A percentile compares a stretch with the other conserved stretches of the same genome.
Conservation (phyloP, 1,140 invertebrate species). For the Drosophila miranda region DNA sequence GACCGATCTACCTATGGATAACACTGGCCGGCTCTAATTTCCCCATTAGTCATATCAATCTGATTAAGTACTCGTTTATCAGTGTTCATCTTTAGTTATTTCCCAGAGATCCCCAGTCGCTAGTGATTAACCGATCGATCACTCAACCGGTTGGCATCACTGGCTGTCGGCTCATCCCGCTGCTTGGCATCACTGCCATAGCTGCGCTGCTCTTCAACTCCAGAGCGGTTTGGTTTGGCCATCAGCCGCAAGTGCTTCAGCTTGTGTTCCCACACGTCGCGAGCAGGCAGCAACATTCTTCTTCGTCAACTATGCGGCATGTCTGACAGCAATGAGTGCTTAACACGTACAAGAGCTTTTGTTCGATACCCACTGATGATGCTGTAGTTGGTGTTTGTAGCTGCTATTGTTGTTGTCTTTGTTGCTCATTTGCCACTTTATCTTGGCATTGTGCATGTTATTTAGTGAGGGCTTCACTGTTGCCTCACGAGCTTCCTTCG, state of each 20-base stretch:
- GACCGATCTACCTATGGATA: no score
- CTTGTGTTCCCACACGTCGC: slow-evolving; percentile 73
- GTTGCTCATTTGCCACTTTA: slow-evolving; percentile 75
- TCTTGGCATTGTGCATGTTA: slow-evolving; percentile 78
- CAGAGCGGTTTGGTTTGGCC: slow-evolving; percentile 15
- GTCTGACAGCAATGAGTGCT: slow-evolving; percentile 78
- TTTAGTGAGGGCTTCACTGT: slow-evolving; percentile 56
- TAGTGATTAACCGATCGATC: no score
- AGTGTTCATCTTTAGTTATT: no score
- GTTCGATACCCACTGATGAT: slow-evolving; percentile 56
- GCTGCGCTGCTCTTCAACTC: not conserved
- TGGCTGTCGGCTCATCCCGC: no score
- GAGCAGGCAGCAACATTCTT: slow-evolving; percentile 44
- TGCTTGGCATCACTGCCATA: slow-evolving; percentile 3
- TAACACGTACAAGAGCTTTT: slow-evolving; percentile 77
- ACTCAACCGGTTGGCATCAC: no score
- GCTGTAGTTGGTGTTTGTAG: slow-evolving; percentile 15
- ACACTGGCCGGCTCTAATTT: no score
- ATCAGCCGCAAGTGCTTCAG: slow-evolving; percentile 66
- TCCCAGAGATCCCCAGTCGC: no score
- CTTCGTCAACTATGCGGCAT: slow-evolving; percentile 72
- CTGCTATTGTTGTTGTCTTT: slow-evolving; percentile 32
- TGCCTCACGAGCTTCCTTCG: slow-evolving; percentile 39
- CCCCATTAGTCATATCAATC: no score
- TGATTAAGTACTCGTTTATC: no score